Evolutionary conservation across 2,113 vertebrate genomes (phyloP), one percentile per base, ranked within the genome.

Genomic region (Scomber japonicus): DNA sequence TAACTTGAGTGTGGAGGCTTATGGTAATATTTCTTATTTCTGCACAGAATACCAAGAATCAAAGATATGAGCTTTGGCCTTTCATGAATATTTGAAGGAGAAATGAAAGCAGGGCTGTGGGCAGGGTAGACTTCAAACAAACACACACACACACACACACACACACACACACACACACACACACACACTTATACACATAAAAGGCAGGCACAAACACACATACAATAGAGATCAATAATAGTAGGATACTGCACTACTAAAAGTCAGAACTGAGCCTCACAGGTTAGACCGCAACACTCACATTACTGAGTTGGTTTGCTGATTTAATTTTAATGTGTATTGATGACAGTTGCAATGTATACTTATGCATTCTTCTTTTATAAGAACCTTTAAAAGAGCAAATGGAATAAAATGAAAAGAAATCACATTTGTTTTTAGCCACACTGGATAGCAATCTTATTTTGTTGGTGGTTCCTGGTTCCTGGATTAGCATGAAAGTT

Each of bases 21-120:
- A 21, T 17, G 12, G n/a, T 21, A 4, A 19, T 45, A 6, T 59
- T 60, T 40, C 17, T 24, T 50, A 16, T 61, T 12, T 19, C 13
- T 65, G 51, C 30, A 57, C 11, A 65, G n/a, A 71, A 61, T 13
- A 35, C 11, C 21, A 30, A 35, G 11, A 59, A 71, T 49, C 40
- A 57, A 69, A 57, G 50, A 78, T 12, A 8, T 40, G 9, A 54
- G 53, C 5, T 35, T 63, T 69, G 69, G 35, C 17, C 27, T 69
- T 70, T 73, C 46, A 75, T 72, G 62, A 74, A 78, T 74, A 62
- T 76, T 78, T 81, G 45, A 85, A 62, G 50, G 49, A 44, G 30
- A 59, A 69, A 71, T 75, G 17, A 82, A 75, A 63, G 54, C n/a
- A 46, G 61, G 31, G 13, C 53, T 54, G 51, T 57, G 69, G 31